phyloP scores from a whole-genome alignment of 2,797 vertebrate species.

The Buphagus erythrorhynchus region DNA sequence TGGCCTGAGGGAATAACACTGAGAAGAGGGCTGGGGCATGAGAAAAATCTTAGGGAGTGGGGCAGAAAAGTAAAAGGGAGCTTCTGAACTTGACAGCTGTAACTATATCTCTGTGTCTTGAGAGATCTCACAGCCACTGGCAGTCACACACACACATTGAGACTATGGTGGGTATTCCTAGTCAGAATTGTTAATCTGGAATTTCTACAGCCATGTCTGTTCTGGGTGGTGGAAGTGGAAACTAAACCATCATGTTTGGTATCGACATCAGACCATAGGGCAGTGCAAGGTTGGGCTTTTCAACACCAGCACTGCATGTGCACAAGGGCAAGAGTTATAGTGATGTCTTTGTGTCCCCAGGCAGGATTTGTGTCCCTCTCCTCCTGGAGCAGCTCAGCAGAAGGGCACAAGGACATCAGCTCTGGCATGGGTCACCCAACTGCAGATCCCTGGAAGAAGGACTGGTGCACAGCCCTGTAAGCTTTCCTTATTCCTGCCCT shows the following conservation, averaged over 20 bases:
- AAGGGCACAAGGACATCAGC: background rate
- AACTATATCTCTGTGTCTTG: background rate
- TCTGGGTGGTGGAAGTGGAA: background rate
- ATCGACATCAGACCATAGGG: fast-evolving
- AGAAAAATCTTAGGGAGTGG: background rate
- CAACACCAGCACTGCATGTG: background rate
- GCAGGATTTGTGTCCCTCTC: background rate
- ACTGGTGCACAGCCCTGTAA: background rate
- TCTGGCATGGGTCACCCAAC: fast-evolving
- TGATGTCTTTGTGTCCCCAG: background rate
- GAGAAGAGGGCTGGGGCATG: background rate
- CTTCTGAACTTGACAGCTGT: background rate
- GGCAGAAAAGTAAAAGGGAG: background rate
- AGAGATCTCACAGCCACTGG: background rate
- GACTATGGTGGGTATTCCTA: background rate
- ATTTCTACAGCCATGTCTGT: background rate
- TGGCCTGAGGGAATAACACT: background rate
- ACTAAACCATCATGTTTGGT: background rate
- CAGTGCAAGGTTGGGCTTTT: background rate
- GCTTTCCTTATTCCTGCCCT: background rate
- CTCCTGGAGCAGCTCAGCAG: background rate
- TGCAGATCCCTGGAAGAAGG: background rate
- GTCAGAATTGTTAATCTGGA: background rate
- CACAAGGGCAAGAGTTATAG: fast-evolving
- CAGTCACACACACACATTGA: background rate